phyloP scores from a whole-genome alignment of 2,113 vertebrate species.

The Tragelaphus strepsiceros region DNA sequence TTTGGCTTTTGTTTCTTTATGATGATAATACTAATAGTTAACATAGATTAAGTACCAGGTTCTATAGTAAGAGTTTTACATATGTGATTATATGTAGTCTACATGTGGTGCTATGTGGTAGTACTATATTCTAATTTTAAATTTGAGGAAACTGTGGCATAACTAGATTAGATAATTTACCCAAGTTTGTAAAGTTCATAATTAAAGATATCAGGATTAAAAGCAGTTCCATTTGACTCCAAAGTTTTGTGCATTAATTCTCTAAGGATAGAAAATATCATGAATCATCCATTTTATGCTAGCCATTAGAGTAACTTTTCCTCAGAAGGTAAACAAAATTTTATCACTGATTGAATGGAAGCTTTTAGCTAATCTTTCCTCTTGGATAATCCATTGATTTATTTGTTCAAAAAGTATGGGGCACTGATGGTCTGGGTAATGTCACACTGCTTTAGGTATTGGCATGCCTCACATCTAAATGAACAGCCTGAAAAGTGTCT shows the following conservation, averaged over 20 bases:
- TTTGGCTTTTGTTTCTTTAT: not conserved
- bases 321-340: constrained; percentile 40
- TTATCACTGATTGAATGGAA: constrained; percentile 5
- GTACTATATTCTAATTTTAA: constrained; percentile 4
- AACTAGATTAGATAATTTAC: not conserved
- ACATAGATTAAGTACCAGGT: not conserved
- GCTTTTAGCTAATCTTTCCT: constrained; percentile 25
- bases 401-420: not conserved
- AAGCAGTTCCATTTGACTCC: constrained; percentile 4
- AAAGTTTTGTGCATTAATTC: constrained; percentile 32
- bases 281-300: constrained; percentile 37
- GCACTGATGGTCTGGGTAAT: not conserved
- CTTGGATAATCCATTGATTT: not conserved
- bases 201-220: constrained; percentile 31
- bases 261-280: constrained; percentile 20
- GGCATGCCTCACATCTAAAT: not conserved
- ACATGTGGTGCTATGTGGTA: not conserved
- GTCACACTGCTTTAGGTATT: not conserved
- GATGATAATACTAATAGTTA: constrained; percentile 3
- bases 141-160: not conserved
- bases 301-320: not conserved
- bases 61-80: not conserved
- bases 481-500: not conserved
- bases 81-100: constrained; percentile 24
- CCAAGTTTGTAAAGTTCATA: not conserved